Conservation (phyloP, 2,113 vertebrate genomes). For the Abramis brama region DNA sequence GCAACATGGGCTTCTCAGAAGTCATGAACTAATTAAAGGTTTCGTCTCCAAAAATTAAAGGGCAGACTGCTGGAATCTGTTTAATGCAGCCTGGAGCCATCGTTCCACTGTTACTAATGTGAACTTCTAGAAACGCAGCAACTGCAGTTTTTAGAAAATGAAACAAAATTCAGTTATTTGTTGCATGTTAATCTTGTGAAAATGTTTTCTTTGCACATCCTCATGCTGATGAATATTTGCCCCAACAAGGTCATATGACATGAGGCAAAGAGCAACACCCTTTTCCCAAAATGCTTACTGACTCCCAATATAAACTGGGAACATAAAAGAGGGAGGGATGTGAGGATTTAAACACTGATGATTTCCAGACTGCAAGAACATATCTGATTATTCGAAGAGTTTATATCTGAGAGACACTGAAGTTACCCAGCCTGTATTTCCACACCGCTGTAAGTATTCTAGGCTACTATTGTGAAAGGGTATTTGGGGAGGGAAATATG, state of each 20-base stretch:
- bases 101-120: background rate
- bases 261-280: constrained; percentile 53
- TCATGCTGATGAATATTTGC: constrained; percentile 31
- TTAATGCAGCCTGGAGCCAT: background rate
- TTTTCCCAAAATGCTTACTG: constrained; percentile 53
- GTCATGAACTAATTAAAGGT: constrained; percentile 49
- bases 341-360: constrained; percentile 28
- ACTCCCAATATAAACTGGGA: constrained; percentile 25
- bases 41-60: constrained; percentile 46
- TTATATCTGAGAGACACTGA: background rate
- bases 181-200: background rate
- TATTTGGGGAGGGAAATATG: constrained; percentile 22
- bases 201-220: background rate
- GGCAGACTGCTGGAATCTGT: constrained; percentile 1
- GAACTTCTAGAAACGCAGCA: background rate
- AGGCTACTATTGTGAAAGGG: constrained; percentile 49
- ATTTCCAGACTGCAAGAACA: background rate
- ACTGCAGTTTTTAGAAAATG: too few relatives aligned
- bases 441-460: constrained; percentile 59
- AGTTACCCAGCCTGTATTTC: constrained; percentile 9
- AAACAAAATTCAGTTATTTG: background rate
- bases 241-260: constrained; percentile 54
- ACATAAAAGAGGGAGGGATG: constrained; percentile 31
- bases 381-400: background rate
- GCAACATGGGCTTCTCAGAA: constrained; percentile 30